A percentile compares a stretch with the other conserved stretches of the same genome.
phyloP scores from a whole-genome alignment of 2,888 invertebrate species.

The Drosophila stalkeri region DNA sequence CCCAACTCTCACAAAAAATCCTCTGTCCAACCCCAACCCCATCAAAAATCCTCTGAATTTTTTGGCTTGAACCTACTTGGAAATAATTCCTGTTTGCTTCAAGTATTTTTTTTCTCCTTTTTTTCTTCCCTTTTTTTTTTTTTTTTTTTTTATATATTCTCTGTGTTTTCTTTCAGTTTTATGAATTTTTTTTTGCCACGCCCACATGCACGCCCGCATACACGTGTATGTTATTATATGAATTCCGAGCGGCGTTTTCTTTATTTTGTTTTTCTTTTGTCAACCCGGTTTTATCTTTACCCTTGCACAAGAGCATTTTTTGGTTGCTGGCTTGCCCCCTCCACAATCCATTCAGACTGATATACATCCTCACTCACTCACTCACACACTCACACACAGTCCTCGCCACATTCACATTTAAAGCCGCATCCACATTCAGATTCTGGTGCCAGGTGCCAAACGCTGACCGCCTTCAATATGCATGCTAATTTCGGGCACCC shows the following conservation, averaged over 20 bases:
- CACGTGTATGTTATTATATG: slow-evolving; percentile 44
- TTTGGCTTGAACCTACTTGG: slow-evolving; percentile 35
- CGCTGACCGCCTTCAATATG: slow-evolving; percentile 63
- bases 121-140: background rate
- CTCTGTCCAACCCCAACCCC: background rate
- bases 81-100: slow-evolving; percentile 34
- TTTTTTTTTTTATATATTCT: slow-evolving; percentile 33
- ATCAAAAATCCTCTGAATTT: slow-evolving; percentile 16
- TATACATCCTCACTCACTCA: background rate
- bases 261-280: slow-evolving; percentile 40
- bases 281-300: slow-evolving; percentile 55
- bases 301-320: slow-evolving; percentile 48
- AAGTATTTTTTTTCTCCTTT: slow-evolving; percentile 33
- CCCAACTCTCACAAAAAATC: background rate
- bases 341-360: background rate
- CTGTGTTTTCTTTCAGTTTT: slow-evolving; percentile 51
- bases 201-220: slow-evolving; percentile 10
- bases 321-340: background rate
- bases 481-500: slow-evolving; percentile 56
- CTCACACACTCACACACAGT: slow-evolving; percentile 3
- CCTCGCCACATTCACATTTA: slow-evolving; percentile 6
- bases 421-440: slow-evolving; percentile 19
- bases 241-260: slow-evolving; percentile 39
- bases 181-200: slow-evolving; percentile 49
- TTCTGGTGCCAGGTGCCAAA: slow-evolving; percentile 53